phyloP scores from a whole-genome alignment of 2,797 vertebrate species.

The Onychomys arenicola region DNA sequence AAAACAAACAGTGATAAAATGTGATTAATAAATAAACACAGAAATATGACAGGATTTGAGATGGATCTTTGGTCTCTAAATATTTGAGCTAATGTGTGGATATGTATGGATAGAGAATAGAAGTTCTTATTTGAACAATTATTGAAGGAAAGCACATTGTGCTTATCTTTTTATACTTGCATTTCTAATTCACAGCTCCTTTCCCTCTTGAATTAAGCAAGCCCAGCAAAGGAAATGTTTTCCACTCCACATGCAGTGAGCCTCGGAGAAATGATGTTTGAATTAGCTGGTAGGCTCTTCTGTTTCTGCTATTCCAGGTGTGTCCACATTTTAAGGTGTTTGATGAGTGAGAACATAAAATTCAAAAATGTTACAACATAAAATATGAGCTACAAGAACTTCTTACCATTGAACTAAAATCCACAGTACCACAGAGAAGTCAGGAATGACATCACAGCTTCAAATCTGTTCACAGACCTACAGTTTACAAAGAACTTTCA shows the following conservation, averaged over 20 bases:
- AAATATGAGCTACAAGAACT: conserved; percentile 39
- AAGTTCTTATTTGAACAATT: background rate
- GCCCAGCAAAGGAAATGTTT: conserved; percentile 51
- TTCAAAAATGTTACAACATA: conserved; percentile 1
- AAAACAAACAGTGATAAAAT: background rate
- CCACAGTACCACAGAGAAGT: background rate
- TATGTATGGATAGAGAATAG: background rate
- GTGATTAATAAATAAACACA: background rate
- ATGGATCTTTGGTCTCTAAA: background rate
- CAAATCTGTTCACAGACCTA: background rate
- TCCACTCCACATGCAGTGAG: background rate
- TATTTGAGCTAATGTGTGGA: background rate
- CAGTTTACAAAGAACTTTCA: background rate
- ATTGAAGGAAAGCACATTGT: background rate
- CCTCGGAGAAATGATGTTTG: conserved; percentile 4
- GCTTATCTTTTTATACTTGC: conserved; percentile 29
- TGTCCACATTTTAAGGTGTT: conserved; percentile 64
- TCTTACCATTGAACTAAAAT: conserved; percentile 45
- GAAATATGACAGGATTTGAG: background rate
- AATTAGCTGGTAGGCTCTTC: conserved; percentile 53
- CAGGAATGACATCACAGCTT: background rate
- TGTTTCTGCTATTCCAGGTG: conserved; percentile 8
- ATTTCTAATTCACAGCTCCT: conserved; percentile 62
- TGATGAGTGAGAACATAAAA: conserved; percentile 75
- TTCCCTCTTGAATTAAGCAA: conserved; percentile 31